These are phyloP conservation scores for Nesogale talazaci DNA, from an alignment of 2,113 vertebrate genomes.

Conservation along the genomic window DNA sequence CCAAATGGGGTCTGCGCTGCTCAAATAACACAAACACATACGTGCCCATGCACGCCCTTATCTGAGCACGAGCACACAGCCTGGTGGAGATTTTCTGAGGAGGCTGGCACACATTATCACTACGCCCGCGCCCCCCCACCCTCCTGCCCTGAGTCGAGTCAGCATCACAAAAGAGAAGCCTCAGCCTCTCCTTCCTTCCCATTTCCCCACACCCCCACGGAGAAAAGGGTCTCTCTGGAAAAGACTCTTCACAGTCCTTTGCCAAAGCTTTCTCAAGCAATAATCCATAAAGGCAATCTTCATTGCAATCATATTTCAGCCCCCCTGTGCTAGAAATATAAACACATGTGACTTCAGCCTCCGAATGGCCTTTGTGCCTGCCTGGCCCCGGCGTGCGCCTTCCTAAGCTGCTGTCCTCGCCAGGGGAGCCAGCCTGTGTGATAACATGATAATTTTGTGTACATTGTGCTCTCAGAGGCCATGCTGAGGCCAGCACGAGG, in stretches of 20 bases:
- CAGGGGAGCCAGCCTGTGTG: slow-evolving; percentile 81
- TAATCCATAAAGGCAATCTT: slow-evolving; percentile 76
- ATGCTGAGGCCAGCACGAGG: slow-evolving; percentile 78
- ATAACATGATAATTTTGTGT: slow-evolving; percentile 89
- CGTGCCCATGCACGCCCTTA: neutral
- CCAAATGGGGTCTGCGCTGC: neutral
- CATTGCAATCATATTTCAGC: slow-evolving; percentile 80
- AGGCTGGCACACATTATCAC: slow-evolving; percentile 20
- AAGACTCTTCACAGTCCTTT: slow-evolving; percentile 16
- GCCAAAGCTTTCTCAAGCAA: slow-evolving; percentile 70
- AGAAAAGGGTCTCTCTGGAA: slow-evolving; percentile 17
- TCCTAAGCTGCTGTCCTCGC: slow-evolving; percentile 80
- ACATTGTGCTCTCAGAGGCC: slow-evolving; percentile 84
- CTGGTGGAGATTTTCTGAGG: slow-evolving; percentile 15
- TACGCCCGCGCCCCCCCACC: no score
- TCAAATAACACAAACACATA: slow-evolving; percentile 28
- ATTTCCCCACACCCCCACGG: neutral
- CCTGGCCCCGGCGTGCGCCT: slow-evolving; percentile 78
- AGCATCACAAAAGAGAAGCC: slow-evolving; percentile 32
- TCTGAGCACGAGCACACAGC: neutral
- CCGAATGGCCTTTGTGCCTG: slow-evolving; percentile 78
- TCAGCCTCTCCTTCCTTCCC: neutral
- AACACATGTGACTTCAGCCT: slow-evolving; percentile 78
- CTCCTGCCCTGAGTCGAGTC: no score
- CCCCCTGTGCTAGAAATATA: slow-evolving; percentile 74